Percentiles rank a stretch among this genome's conserved stretches.
Conservation (phyloP, 2,888 invertebrate genomes). For the Andricus curvator region DNA sequence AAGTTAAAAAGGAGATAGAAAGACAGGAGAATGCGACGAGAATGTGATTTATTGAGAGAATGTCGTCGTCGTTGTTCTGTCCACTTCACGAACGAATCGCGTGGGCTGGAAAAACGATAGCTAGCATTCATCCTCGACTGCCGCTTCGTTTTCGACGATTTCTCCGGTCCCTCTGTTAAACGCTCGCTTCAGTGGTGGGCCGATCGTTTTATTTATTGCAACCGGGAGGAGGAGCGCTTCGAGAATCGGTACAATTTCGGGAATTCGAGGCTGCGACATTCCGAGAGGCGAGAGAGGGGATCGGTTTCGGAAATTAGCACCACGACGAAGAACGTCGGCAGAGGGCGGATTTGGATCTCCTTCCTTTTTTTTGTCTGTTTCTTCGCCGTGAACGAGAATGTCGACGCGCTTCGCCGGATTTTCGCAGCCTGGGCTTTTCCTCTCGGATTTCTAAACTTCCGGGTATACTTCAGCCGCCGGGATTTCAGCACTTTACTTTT, state of each 20-base stretch:
- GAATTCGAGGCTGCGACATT: slow-evolving; percentile 64
- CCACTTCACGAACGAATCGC: slow-evolving; percentile 18
- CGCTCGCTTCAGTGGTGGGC: slow-evolving; percentile 35
- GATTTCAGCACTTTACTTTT: slow-evolving; percentile 47
- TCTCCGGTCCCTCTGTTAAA: slow-evolving; percentile 32
- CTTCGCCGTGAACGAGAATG: not conserved
- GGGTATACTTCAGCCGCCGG: slow-evolving; percentile 7
- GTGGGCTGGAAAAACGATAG: slow-evolving; percentile 18
- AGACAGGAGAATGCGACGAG: slow-evolving; percentile 38
- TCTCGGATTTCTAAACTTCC: slow-evolving; percentile 2
- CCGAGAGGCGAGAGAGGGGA: not conserved
- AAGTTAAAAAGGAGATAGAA: slow-evolving; percentile 45
- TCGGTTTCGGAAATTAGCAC: slow-evolving; percentile 11
- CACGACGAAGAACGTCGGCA: slow-evolving; percentile 9
- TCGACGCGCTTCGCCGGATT: not conserved
- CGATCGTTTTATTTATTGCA: slow-evolving; percentile 49
- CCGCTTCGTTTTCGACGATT: slow-evolving; percentile 38
- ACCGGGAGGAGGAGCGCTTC: slow-evolving; percentile 51
- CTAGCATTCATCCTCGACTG: slow-evolving; percentile 14
- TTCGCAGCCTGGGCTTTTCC: not conserved
- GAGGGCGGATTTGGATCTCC: slow-evolving; percentile 1
- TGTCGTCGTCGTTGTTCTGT: slow-evolving; percentile 9
- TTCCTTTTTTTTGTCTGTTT: not conserved
- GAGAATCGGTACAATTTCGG: slow-evolving; percentile 55
- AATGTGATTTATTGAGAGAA: slow-evolving; percentile 38